Conservation (phyloP, 2,797 vertebrate genomes). For the Poecilia wingei region DNA sequence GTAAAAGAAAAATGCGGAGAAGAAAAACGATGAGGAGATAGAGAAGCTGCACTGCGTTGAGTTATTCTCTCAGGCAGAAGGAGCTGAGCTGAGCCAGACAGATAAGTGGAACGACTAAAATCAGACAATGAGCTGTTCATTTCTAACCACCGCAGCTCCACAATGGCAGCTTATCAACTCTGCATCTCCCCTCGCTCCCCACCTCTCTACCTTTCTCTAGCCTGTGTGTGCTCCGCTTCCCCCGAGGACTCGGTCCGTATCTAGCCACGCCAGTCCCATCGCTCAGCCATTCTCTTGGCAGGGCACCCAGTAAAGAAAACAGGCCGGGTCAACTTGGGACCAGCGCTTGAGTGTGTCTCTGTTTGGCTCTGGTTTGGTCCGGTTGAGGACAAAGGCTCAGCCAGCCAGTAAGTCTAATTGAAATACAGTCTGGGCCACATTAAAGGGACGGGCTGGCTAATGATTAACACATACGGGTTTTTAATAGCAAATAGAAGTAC, state of each 20-base stretch:
- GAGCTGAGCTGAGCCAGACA: conserved; percentile 66
- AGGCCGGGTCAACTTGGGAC: conserved; percentile 59
- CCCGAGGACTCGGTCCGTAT: conserved; percentile 44
- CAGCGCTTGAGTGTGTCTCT: conserved; percentile 54
- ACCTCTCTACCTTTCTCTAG: conserved; percentile 25
- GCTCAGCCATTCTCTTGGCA: conserved; percentile 69
- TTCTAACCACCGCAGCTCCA: conserved; percentile 74
- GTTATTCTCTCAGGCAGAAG: conserved; percentile 67
- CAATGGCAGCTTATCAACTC: conserved; percentile 67
- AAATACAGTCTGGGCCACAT: conserved; percentile 75
- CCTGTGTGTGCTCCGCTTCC: conserved; percentile 39
- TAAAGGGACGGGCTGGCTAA: conserved; percentile 67
- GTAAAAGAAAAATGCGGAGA: neutral
- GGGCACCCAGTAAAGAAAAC: conserved; percentile 68
- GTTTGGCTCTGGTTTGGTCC: conserved; percentile 75
- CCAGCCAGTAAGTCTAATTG: conserved; percentile 73
- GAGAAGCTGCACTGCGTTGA: conserved; percentile 49
- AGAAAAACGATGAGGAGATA: neutral
- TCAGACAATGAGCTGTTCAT: conserved; percentile 78
- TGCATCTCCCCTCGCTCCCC: conserved; percentile 11
- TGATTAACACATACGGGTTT: conserved; percentile 70
- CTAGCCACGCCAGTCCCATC: conserved; percentile 43
- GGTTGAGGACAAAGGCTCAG: conserved; percentile 69
- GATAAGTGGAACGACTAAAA: conserved; percentile 76
- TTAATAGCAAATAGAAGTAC: conserved; percentile 51